A percentile compares a stretch with the other conserved stretches of the same genome.
Conservation (phyloP, 1,140 invertebrate species). For the Lordiphosa mommai region DNA sequence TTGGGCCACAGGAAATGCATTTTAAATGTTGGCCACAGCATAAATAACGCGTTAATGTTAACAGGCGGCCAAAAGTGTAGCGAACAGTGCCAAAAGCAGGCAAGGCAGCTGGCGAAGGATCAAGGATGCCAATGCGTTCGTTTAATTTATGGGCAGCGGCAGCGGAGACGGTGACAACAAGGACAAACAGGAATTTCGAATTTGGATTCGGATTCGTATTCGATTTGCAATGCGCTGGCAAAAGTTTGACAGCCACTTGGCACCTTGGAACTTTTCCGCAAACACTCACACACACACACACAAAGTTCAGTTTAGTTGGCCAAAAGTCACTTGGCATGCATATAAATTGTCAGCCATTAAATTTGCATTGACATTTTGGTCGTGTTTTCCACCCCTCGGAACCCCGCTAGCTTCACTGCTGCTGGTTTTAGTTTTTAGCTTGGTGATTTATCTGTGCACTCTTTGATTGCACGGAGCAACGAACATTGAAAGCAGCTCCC, state of each 20-base stretch:
- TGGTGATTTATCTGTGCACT: constrained; percentile 72
- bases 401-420: background rate
- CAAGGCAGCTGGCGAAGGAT: background rate
- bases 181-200: constrained; percentile 45
- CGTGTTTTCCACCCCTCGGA: constrained; percentile 38
- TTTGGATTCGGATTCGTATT: constrained; percentile 54
- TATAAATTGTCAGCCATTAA: constrained; percentile 76
- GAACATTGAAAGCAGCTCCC: constrained; percentile 39
- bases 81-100: background rate
- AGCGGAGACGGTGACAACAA: constrained; percentile 21
- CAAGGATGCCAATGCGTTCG: constrained; percentile 31
- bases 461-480: constrained; percentile 68
- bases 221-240: constrained; percentile 47
- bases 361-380: constrained; percentile 76
- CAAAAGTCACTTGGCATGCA: constrained; percentile 76
- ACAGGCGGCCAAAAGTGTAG: constrained; percentile 30
- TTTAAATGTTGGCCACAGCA: constrained; percentile 66
- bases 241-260: constrained; percentile 75
- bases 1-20: constrained; percentile 55
- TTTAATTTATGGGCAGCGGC: constrained; percentile 67
- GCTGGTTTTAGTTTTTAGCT: constrained; percentile 57
- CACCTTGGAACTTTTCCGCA: constrained; percentile 61
- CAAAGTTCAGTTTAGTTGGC: constrained; percentile 70
- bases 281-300: constrained; percentile 27
- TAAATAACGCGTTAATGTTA: constrained; percentile 74